Conservation (phyloP, 2,113 vertebrate species). For the Anhinga anhinga region DNA sequence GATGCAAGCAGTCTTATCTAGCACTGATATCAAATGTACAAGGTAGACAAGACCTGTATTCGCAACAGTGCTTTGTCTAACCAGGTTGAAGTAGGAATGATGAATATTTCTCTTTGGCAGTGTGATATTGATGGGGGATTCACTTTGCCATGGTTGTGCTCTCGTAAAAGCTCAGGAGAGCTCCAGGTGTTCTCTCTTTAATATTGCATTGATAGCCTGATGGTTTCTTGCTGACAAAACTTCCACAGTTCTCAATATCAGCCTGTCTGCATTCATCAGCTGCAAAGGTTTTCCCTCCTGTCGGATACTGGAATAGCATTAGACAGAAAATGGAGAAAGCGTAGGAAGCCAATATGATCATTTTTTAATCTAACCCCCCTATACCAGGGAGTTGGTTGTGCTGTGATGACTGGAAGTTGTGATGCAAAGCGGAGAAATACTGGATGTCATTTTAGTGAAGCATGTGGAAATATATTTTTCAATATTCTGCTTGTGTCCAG, state of each 20-base stretch:
- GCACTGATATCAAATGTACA: neutral
- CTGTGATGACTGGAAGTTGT: neutral
- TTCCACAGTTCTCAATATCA: slow-evolving; percentile 66
- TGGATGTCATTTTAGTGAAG: neutral
- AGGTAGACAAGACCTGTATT: neutral
- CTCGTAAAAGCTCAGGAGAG: neutral
- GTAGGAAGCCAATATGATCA: neutral
- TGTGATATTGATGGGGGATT: neutral
- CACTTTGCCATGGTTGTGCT: neutral
- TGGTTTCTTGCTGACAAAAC: slow-evolving; percentile 73
- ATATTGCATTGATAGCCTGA: slow-evolving; percentile 81
- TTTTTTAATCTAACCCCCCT: slow-evolving; percentile 11
- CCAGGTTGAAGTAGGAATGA: neutral
- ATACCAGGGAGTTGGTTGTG: neutral
- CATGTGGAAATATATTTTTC: neutral
- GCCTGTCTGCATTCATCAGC: slow-evolving; percentile 84
- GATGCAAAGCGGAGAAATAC: neutral
- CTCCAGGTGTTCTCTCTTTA: slow-evolving; percentile 63
- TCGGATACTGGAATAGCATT: neutral
- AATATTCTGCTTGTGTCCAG: neutral
- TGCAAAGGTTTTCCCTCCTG: slow-evolving; percentile 53
- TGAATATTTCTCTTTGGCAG: neutral
- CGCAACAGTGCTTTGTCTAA: neutral
- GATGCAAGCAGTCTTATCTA: neutral
- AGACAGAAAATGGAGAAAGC: neutral